These are phyloP conservation scores for Scopus umbretta DNA, from an alignment of 2,113 vertebrate species.

Conservation along the genomic window DNA sequence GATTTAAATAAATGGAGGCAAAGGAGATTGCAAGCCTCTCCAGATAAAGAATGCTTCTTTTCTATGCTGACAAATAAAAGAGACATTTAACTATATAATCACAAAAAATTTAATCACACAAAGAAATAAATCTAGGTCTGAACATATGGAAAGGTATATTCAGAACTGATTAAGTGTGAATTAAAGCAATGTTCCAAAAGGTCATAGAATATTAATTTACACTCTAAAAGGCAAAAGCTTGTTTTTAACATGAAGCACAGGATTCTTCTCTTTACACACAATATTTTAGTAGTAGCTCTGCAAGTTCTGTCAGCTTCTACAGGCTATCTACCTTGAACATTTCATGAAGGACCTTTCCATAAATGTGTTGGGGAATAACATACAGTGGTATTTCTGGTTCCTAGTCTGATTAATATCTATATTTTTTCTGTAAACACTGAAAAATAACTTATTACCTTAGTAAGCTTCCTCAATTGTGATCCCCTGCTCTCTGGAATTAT, in stretches of 20 bases:
- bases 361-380: neutral
- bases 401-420: neutral
- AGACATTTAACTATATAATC: neutral
- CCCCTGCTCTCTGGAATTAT: neutral
- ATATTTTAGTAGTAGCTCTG: neutral
- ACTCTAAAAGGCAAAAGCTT: neutral
- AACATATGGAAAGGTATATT: neutral
- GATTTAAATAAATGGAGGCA: neutral
- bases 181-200: neutral
- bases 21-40: neutral
- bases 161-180: neutral
- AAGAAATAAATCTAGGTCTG: neutral
- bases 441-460: neutral
- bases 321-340: neutral
- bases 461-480: neutral
- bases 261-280: neutral
- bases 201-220: neutral
- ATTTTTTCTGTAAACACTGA: neutral
- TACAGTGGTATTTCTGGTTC: neutral
- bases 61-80: neutral
- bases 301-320: neutral
- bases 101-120: neutral
- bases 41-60: neutral
- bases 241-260: neutral
- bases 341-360: neutral